Conservation (phyloP, 2,888 invertebrate genomes). For the Monoplex corrugatus region DNA sequence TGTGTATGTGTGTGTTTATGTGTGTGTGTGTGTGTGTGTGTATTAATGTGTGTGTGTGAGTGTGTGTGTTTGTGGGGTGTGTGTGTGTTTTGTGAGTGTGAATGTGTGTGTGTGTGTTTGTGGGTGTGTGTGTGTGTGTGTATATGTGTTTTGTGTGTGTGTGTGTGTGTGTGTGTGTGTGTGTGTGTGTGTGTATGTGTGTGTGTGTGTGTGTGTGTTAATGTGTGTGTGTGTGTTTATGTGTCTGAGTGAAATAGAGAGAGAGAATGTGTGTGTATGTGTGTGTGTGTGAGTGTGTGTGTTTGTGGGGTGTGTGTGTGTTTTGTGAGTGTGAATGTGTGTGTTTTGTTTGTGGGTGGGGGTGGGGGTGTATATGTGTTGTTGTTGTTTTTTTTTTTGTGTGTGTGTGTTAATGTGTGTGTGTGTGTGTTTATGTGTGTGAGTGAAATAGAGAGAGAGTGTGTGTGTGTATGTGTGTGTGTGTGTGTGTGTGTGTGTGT, state of each 20-base stretch:
- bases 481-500: constrained; percentile 13
- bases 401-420: neutral
- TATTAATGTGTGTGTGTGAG: neutral
- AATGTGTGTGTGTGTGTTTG: neutral
- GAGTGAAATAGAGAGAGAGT: too few relatives aligned
- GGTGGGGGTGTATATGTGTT: neutral
- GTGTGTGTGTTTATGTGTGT: neutral
- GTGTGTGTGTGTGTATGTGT: constrained; percentile 8
- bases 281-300: neutral
- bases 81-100: too few relatives aligned
- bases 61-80: too few relatives aligned
- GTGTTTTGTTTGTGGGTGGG: too few relatives aligned
- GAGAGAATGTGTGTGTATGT: neutral
- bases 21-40: constrained; percentile 13
- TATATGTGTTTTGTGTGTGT: neutral
- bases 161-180: constrained; percentile 13
- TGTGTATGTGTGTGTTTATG: neutral
- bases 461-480: neutral
- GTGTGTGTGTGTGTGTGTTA: constrained; percentile 3
- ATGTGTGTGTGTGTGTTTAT: neutral
- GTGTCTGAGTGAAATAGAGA: too few relatives aligned
- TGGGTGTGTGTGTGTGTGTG: constrained; percentile 6
- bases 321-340: too few relatives aligned
- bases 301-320: neutral
- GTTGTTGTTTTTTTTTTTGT: too few relatives aligned